Conservation (phyloP, 2,888 invertebrate species). For the Spodoptera exigua region DNA sequence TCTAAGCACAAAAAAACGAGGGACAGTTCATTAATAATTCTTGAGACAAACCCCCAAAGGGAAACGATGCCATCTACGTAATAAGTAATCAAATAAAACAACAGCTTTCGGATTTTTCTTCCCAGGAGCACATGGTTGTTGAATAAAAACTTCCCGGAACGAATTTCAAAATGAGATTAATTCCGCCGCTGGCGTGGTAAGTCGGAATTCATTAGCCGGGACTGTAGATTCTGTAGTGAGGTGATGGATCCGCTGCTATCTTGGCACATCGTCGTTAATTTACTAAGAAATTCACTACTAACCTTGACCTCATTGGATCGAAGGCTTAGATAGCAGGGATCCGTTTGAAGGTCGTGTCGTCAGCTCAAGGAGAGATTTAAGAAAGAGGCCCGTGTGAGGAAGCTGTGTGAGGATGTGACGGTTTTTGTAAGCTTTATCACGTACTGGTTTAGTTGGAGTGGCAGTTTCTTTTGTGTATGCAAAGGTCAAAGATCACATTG, state of each 20-base stretch:
- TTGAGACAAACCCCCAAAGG: conserved; percentile 2
- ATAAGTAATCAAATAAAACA: conserved; percentile 49
- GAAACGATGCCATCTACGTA: conserved; percentile 28
- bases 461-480: too few species aligned
- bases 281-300: conserved; percentile 16
- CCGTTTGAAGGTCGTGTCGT: conserved; percentile 11
- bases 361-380: conserved; percentile 19
- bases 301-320: conserved; percentile 37
- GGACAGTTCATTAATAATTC: conserved; percentile 1
- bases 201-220: conserved; percentile 65
- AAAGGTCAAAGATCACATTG: too few species aligned
- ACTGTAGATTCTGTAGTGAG: conserved; percentile 45
- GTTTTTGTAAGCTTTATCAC: background rate
- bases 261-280: conserved; percentile 34
- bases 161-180: conserved; percentile 64
- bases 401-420: background rate
- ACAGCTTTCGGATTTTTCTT: conserved; percentile 5
- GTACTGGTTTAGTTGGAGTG: background rate
- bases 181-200: conserved; percentile 53
- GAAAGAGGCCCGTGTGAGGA: background rate
- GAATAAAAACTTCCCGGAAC: conserved; percentile 25
- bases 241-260: conserved; percentile 43
- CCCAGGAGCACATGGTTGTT: conserved; percentile 14
- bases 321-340: conserved; percentile 8
- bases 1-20: background rate